Percentiles rank a stretch among this genome's conserved stretches.
Conservation (phyloP, 2,113 vertebrate species). For the Otolemur garnettii region DNA sequence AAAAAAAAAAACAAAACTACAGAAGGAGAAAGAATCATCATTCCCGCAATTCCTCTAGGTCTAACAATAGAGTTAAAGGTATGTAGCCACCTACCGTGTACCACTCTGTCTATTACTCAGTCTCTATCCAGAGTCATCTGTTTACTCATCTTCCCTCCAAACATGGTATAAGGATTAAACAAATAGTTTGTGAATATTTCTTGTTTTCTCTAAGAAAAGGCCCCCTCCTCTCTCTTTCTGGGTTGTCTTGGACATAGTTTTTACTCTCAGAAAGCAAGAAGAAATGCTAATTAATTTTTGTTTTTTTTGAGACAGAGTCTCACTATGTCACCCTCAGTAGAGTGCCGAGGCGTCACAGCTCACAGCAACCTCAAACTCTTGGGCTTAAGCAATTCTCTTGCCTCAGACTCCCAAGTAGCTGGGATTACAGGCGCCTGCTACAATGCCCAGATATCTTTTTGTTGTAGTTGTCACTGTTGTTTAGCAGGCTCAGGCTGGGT, state of each 20-base stretch:
- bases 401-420: too few species aligned
- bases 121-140: not conserved
- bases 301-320: too few species aligned
- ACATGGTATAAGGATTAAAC: not conserved
- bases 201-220: not conserved
- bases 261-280: conserved; percentile 7
- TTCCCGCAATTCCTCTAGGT: not conserved
- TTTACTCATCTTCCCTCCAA: not conserved
- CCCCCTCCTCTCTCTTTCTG: not conserved
- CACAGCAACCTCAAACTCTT: too few species aligned
- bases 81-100: not conserved
- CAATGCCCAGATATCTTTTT: too few species aligned
- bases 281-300: not conserved
- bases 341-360: too few species aligned
- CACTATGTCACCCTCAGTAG: too few species aligned
- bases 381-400: too few species aligned
- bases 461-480: too few species aligned
- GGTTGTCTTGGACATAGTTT: not conserved
- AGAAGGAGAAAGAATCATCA: not conserved
- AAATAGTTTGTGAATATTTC: not conserved
- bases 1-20: conserved; percentile 18
- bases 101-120: not conserved
- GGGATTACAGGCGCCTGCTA: too few species aligned
- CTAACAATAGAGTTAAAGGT: not conserved
- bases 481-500: too few species aligned